Base-by-base conservation (phyloP, 2,888 invertebrate species). In the Drosophila merina region DNA sequence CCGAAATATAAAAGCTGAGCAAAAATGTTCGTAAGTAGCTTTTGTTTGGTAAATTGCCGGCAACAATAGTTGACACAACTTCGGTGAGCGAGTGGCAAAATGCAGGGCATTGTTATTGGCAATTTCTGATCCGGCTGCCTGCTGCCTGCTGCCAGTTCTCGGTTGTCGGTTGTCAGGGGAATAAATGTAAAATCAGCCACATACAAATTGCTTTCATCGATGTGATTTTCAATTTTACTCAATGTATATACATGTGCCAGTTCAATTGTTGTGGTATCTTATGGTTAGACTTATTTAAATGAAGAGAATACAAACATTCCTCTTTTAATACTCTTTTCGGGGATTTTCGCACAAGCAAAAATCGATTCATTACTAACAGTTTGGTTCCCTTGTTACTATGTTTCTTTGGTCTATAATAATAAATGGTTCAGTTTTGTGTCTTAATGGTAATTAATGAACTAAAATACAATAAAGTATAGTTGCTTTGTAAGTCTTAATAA, bases 21-120 rank as follows among this genome's bases (percentile, higher is more conserved):
- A 31, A 26, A 67, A 45, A 64, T 36, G 47, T 20, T 62, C 31
- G 45, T 67, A 86, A 80, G 66, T 55, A 67, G 75, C 74, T 71
- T 60, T 63, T 71, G 52, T 62, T 75, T 66, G 73, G 57, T 76
- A 82, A 63, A 63, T 83, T 79, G 70, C 47, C 79, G 73, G 79
- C 73, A 74, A 75, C 85, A 81, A 81, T 78, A 81, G 79, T 84
- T 86, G 69, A 59, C 62, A 9, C 63, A 72, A 69, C 33, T 72
- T 66, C 47, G 52, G 52, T 47, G 49, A 52, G 30, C 51, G 36
- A 64, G 68, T 64, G 68, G 68, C 54, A 26, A 64, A 67, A 64
- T 64, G 54, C 68, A 31, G 49, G 68, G 64, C 64, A 64, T 64
- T 64, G 68, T 64, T 64, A 64, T 64, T 64, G 64, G 68, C 64